These are phyloP conservation scores for Eupelmus urozonus DNA, from an alignment of 2,888 invertebrate genomes.

Conservation along the genomic window DNA sequence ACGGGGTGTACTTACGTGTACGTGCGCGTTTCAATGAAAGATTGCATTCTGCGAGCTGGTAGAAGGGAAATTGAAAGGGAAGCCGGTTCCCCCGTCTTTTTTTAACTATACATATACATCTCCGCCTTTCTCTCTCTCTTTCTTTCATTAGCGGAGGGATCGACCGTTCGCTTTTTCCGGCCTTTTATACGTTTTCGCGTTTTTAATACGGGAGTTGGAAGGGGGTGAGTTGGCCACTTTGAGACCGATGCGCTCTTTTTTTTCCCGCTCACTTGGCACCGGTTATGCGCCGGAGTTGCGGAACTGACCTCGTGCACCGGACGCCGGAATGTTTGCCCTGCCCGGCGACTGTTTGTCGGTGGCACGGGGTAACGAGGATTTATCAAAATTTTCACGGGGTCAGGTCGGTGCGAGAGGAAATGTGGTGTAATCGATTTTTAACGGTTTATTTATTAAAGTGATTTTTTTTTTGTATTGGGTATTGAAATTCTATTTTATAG, in stretches of 20 bases:
- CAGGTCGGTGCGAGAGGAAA: too few species aligned
- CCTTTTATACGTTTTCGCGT: neutral
- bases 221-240: slow-evolving; percentile 23
- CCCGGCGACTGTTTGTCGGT: too few species aligned
- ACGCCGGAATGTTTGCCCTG: neutral
- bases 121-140: neutral
- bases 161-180: neutral
- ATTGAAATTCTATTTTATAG: too few species aligned
- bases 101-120: too few species aligned
- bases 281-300: neutral
- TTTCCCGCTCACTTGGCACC: slow-evolving; percentile 7
- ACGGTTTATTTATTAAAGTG: too few species aligned
- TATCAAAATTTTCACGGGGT: too few species aligned
- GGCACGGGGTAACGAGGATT: too few species aligned
- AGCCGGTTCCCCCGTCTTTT: slow-evolving; percentile 4
- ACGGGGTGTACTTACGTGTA: too few species aligned
- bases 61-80: slow-evolving; percentile 40
- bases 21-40: slow-evolving; percentile 28
- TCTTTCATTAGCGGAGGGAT: neutral
- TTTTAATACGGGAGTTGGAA: too few species aligned
- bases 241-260: neutral
- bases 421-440: too few species aligned
- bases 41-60: neutral
- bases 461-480: too few species aligned
- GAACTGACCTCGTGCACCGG: slow-evolving; percentile 10